Conservation (phyloP, 2,113 vertebrate species). For the Mionectes macconnelli region DNA sequence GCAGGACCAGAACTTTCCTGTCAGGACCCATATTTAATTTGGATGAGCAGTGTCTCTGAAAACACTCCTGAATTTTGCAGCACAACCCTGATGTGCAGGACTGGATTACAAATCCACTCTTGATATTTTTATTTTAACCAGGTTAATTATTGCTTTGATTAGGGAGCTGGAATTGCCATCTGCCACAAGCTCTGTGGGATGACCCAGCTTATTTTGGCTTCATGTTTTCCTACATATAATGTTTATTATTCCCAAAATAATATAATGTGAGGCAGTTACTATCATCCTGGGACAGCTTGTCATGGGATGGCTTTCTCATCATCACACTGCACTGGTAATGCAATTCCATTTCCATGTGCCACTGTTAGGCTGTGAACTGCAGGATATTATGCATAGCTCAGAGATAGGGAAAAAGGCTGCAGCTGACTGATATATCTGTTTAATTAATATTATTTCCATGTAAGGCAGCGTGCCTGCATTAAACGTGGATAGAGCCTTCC, state of each 20-base stretch:
- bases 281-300: neutral
- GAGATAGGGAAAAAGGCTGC: neutral
- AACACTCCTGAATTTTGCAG: neutral
- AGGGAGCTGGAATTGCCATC: constrained; percentile 14
- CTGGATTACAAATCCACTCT: neutral
- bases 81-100: neutral
- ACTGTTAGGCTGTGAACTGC: neutral
- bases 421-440: neutral
- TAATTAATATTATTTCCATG: neutral
- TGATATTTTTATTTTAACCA: neutral
- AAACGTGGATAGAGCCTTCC: too few relatives aligned
- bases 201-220: constrained; percentile 24
- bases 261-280: neutral
- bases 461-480: too few relatives aligned
- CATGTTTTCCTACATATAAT: neutral
- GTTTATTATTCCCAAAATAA: constrained; percentile 52
- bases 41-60: neutral
- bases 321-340: neutral
- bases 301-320: constrained; percentile 18
- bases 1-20: neutral
- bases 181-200: constrained; percentile 44
- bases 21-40: neutral
- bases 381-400: neutral
- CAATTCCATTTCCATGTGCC: neutral
- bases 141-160: constrained; percentile 47